phyloP scores from a whole-genome alignment of 1,140 invertebrate species.

The Probaryconus sp. region DNA sequence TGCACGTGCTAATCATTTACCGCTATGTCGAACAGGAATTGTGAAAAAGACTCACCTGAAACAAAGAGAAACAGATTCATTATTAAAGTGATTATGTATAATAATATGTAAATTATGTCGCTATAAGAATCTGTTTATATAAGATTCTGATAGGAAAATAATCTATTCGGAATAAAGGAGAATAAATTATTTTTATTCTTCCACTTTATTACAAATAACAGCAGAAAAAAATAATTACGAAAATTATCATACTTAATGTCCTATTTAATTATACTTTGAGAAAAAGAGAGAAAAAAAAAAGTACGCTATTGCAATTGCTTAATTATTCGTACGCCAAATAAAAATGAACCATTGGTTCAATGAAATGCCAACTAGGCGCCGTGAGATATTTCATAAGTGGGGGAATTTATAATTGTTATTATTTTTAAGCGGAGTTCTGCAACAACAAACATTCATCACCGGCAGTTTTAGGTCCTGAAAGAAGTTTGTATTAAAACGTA shows the following conservation, averaged over 20 bases:
- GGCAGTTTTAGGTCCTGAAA: conserved; percentile 10
- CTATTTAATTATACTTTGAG: conserved; percentile 42
- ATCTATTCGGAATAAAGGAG: conserved; percentile 35
- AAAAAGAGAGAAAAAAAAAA: too few relatives aligned
- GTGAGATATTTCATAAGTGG: conserved; percentile 14
- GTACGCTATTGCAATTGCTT: conserved; percentile 47
- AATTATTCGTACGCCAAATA: conserved; percentile 32
- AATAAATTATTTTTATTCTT: too few relatives aligned
- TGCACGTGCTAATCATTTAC: conserved; percentile 47
- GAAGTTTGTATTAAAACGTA: conserved; percentile 26
- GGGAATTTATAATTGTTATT: conserved; percentile 41
- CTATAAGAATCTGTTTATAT: conserved; percentile 54
- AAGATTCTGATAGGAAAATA: conserved; percentile 37
- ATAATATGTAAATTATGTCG: conserved; percentile 44
- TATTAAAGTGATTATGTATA: conserved; percentile 38
- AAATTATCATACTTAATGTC: too few relatives aligned
- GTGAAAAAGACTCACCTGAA: conserved; percentile 57
- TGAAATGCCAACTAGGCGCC: conserved; percentile 46
- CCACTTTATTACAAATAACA: too few relatives aligned
- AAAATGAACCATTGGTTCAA: conserved; percentile 57
- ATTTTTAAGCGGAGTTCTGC: conserved; percentile 17
- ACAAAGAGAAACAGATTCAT: conserved; percentile 50
- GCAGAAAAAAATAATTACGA: too few relatives aligned
- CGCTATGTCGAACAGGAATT: conserved; percentile 50
- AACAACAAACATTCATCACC: conserved; percentile 7